These are phyloP conservation scores for Notamacropus eugenii DNA, from an alignment of 2,797 vertebrate species.

Conservation along the genomic window DNA sequence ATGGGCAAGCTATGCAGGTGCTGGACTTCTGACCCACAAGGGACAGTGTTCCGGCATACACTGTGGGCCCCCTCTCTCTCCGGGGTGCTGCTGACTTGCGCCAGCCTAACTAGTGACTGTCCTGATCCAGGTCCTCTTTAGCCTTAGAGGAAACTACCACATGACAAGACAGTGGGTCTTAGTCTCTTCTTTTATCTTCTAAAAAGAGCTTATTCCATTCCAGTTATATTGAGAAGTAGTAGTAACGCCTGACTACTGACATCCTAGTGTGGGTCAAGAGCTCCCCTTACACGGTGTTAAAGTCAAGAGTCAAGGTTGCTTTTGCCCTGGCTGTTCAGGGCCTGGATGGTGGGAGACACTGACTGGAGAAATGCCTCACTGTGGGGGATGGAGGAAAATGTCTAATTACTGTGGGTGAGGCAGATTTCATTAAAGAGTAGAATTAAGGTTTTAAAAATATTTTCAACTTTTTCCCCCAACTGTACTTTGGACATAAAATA, in stretches of 20 bases:
- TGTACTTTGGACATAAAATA: background rate
- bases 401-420: background rate
- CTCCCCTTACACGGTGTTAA: background rate
- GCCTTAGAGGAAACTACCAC: background rate
- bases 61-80: too few relatives aligned
- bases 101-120: background rate
- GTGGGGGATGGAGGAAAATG: background rate
- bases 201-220: background rate
- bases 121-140: background rate
- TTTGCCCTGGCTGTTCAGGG: background rate
- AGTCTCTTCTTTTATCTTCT: background rate
- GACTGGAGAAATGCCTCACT: too few relatives aligned
- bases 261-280: background rate
- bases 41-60: background rate
- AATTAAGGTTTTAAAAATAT: background rate
- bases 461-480: background rate
- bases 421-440: background rate
- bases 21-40: too few relatives aligned
- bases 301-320: background rate
- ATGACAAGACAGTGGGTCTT: too few relatives aligned
- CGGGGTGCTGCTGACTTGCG: background rate
- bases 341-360: background rate
- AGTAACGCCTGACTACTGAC: too few relatives aligned
- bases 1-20: too few relatives aligned
- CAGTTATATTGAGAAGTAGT: background rate